phyloP scores from a whole-genome alignment of 1,140 invertebrate species.

The Heliconius hewitsoni region DNA sequence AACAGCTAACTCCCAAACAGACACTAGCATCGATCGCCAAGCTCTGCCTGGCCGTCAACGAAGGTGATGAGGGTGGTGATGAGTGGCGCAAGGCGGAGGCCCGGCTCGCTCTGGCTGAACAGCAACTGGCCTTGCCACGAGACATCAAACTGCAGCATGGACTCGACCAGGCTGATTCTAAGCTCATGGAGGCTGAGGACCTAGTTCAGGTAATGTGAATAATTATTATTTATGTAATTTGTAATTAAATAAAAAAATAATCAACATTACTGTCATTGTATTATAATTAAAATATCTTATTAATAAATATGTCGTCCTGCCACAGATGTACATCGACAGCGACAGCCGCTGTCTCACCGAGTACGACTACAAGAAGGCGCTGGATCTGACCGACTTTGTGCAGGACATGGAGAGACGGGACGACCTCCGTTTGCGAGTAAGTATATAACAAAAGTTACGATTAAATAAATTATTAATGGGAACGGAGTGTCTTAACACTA shows the following conservation, averaged over 20 bases:
- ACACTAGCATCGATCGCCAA: slow-evolving; percentile 88
- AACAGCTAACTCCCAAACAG: slow-evolving; percentile 51
- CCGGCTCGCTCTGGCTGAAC: slow-evolving; percentile 60
- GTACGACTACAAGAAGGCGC: slow-evolving; percentile 73
- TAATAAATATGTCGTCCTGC: neutral
- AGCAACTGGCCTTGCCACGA: slow-evolving; percentile 60
- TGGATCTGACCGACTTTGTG: slow-evolving; percentile 69
- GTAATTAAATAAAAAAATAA: no score
- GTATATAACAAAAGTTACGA: neutral
- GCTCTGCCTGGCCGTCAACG: slow-evolving; percentile 74
- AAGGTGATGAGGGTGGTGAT: slow-evolving; percentile 36
- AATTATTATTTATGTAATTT: no score
- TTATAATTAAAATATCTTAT: no score
- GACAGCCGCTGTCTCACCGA: slow-evolving; percentile 60
- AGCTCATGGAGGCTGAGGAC: slow-evolving; percentile 58
- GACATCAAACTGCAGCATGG: slow-evolving; percentile 54
- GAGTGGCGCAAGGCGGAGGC: slow-evolving; percentile 42
- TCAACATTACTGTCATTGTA: no score
- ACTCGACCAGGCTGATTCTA: slow-evolving; percentile 33
- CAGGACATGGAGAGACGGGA: slow-evolving; percentile 57
- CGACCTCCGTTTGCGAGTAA: slow-evolving; percentile 55
- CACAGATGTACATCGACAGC: slow-evolving; percentile 72
- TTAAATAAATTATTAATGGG: no score
- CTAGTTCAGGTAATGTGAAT: slow-evolving; percentile 58
- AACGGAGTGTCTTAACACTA: no score